phyloP scores from a whole-genome alignment of 2,888 invertebrate species.

The Aplocera efformata region DNA sequence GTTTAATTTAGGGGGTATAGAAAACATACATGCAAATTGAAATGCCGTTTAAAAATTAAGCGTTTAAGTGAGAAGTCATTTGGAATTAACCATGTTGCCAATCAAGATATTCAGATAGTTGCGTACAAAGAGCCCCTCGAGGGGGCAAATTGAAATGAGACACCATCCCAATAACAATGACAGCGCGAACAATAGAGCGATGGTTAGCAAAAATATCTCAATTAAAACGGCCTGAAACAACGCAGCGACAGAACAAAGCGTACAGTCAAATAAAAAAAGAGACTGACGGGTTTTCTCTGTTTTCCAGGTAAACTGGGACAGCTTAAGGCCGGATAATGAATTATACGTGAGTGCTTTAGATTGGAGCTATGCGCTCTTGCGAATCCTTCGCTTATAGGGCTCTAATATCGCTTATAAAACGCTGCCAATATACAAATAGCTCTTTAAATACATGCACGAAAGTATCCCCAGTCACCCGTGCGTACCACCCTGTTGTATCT shows the following conservation, averaged over 20 bases:
- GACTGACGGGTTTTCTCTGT: constrained; percentile 66
- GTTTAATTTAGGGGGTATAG: too few relatives aligned
- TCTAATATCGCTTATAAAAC: constrained; percentile 41
- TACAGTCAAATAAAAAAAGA: constrained; percentile 57
- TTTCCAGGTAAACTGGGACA: constrained; percentile 81
- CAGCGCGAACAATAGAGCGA: constrained; percentile 26
- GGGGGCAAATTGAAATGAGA: constrained; percentile 23
- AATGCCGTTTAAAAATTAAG: too few relatives aligned
- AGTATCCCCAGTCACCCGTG: constrained; percentile 5
- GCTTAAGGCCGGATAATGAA: constrained; percentile 80
- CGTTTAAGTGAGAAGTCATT: too few relatives aligned
- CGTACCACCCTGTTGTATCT: neutral
- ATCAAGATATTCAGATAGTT: neutral
- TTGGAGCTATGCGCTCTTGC: constrained; percentile 43
- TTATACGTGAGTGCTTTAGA: constrained; percentile 74
- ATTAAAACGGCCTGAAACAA: constrained; percentile 31
- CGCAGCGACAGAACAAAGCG: constrained; percentile 33
- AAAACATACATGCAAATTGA: too few relatives aligned
- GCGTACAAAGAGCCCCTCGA: constrained; percentile 12
- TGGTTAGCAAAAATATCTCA: constrained; percentile 32
- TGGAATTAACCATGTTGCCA: too few relatives aligned
- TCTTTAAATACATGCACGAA: constrained; percentile 20
- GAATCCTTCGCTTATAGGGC: constrained; percentile 30
- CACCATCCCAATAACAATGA: constrained; percentile 18
- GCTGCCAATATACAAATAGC: constrained; percentile 24